phyloP scores from a whole-genome alignment of 53 echinoderm and acorn worm species.

The Patiria pectinifera region DNA sequence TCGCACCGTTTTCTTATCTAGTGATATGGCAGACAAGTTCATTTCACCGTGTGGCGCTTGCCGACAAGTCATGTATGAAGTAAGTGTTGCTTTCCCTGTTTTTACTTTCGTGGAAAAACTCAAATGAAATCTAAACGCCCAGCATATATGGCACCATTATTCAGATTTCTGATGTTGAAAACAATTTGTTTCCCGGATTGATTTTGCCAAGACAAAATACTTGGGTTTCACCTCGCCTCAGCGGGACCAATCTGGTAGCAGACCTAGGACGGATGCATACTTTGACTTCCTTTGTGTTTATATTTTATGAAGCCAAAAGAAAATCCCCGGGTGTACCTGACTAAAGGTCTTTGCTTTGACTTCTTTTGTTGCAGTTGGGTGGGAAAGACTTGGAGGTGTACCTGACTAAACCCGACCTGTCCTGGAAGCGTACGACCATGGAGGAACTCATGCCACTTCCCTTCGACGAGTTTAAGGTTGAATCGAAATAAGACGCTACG shows the following conservation, averaged over 20 bases:
- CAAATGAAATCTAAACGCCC: neutral
- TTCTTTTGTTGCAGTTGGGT: conserved; percentile 61
- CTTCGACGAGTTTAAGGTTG: conserved; percentile 32
- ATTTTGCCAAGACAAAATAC: too few relatives aligned
- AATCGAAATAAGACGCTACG: neutral
- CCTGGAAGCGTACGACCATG: conserved; percentile 25
- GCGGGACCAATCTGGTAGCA: too few relatives aligned
- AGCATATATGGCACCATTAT: too few relatives aligned
- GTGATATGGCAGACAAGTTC: conserved; percentile 76
- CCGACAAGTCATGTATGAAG: conserved; percentile 95
- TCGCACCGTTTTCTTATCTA: conserved; percentile 43
- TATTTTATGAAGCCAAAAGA: too few relatives aligned
- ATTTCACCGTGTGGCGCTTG: conserved; percentile 90
- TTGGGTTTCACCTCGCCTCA: too few relatives aligned
- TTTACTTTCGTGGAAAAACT: neutral
- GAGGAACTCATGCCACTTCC: conserved; percentile 56
- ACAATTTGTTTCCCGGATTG: too few relatives aligned
- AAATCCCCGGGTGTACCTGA: too few relatives aligned
- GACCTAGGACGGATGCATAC: too few relatives aligned
- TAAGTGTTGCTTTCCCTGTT: conserved; percentile 27
- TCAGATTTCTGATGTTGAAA: too few relatives aligned
- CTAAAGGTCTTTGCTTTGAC: neutral
- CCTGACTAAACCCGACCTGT: conserved; percentile 74
- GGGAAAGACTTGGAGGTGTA: conserved; percentile 80
- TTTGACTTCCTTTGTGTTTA: too few relatives aligned